Percentiles rank a stretch among this genome's conserved stretches.
Evolutionary conservation across 1,140 invertebrate species (phyloP).

Genomic region (Telenomus remus): DNA sequence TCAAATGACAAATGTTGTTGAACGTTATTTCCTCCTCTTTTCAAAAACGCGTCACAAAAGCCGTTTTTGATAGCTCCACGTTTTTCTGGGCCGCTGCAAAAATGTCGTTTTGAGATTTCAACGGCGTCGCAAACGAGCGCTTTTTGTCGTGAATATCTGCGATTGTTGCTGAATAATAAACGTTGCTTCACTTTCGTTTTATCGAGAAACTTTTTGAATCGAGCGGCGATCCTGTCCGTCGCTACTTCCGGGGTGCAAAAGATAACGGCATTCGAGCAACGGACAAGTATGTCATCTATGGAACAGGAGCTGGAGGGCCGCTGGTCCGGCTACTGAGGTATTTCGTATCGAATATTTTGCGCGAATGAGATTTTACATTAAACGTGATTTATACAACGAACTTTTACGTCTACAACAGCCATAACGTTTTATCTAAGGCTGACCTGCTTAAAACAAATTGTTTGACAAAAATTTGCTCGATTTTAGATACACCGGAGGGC

Average conservation of each 20-base stretch:
- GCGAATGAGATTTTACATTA: constrained; percentile 20
- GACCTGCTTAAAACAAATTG: too few species aligned
- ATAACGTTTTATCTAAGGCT: neutral
- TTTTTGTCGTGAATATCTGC: too few species aligned
- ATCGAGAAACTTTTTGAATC: constrained; percentile 58
- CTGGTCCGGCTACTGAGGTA: constrained; percentile 47
- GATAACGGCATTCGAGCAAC: constrained; percentile 59
- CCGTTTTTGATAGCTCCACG: too few species aligned
- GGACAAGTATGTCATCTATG: constrained; percentile 54
- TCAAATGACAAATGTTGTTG: too few species aligned
- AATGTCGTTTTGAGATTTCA: too few species aligned
- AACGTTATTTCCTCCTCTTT: too few species aligned
- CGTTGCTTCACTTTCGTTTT: constrained; percentile 46
- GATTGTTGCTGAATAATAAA: too few species aligned
- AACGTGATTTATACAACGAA: constrained; percentile 30
- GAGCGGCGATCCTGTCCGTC: constrained; percentile 51
- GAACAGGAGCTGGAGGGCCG: constrained; percentile 26
- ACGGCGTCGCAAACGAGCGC: too few species aligned
- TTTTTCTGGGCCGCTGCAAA: too few species aligned
- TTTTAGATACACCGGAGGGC: too few species aligned
- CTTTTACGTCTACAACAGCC: constrained; percentile 6
- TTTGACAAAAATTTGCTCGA: too few species aligned
- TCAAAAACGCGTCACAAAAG: too few species aligned
- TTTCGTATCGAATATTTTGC: constrained; percentile 54
- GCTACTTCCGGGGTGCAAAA: constrained; percentile 49